Evolutionary conservation across 2,888 invertebrate genomes (phyloP).

Genomic region (Phasia obesa): DNA sequence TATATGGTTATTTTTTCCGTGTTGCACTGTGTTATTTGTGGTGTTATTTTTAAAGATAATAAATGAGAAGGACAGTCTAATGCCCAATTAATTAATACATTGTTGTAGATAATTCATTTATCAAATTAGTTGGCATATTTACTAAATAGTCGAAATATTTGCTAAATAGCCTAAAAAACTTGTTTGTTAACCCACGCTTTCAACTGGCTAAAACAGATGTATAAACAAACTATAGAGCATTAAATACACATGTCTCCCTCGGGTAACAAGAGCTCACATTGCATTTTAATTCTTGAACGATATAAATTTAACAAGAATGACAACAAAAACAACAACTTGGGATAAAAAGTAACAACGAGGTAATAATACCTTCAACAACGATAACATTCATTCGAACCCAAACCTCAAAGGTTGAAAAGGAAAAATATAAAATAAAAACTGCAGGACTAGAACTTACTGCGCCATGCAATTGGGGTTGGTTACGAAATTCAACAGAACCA

Average conservation of each 20-base stretch:
- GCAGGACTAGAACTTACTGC: slow-evolving; percentile 74
- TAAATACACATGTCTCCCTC: slow-evolving; percentile 41
- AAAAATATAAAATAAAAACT: background rate
- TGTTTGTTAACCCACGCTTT: background rate
- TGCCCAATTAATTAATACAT: too few relatives aligned
- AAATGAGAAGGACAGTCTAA: too few relatives aligned
- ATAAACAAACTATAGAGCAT: slow-evolving; percentile 16
- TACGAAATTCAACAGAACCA: slow-evolving; percentile 83
- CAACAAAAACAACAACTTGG: background rate
- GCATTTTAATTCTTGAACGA: slow-evolving; percentile 52
- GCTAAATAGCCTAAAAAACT: background rate
- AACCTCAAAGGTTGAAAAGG: slow-evolving; percentile 35
- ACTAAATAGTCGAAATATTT: too few relatives aligned
- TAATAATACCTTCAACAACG: slow-evolving; percentile 25
- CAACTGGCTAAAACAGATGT: background rate
- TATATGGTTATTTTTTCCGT: too few relatives aligned
- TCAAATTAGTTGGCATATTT: too few relatives aligned
- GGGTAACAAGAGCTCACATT: slow-evolving; percentile 37
- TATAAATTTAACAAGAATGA: slow-evolving; percentile 31
- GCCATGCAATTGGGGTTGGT: slow-evolving; percentile 76
- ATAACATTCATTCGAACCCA: slow-evolving; percentile 21
- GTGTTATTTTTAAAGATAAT: too few relatives aligned
- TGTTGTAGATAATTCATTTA: too few relatives aligned
- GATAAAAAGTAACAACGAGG: slow-evolving; percentile 10
- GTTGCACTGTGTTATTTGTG: too few relatives aligned